Evolutionary conservation across 2,888 invertebrate genomes (phyloP).

Genomic region (Plagodis pulveraria): DNA sequence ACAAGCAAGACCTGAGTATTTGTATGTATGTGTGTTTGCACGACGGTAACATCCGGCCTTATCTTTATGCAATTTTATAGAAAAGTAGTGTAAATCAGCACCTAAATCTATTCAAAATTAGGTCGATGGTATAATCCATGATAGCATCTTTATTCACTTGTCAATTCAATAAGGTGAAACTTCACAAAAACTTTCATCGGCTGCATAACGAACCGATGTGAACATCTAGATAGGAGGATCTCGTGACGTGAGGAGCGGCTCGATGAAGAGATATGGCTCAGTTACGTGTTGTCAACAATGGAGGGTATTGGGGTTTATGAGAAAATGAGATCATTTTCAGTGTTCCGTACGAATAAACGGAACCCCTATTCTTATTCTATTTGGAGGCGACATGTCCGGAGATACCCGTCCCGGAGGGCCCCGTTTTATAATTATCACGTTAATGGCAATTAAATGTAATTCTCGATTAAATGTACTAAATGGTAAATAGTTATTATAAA

Average conservation of each 20-base stretch:
- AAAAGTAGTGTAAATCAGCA: too few species aligned
- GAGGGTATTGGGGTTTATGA: not conserved
- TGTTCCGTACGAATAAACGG: not conserved
- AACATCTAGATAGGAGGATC: constrained; percentile 7
- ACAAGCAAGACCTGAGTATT: too few species aligned
- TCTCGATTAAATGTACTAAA: too few species aligned
- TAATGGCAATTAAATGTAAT: too few species aligned
- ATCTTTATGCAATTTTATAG: too few species aligned
- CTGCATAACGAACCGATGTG: constrained; percentile 1
- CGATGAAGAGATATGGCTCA: constrained; percentile 2
- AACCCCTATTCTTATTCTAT: too few species aligned
- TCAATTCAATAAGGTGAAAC: constrained; percentile 1
- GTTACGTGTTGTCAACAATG: constrained; percentile 3
- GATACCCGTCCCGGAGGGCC: too few species aligned
- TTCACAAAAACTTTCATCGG: constrained; percentile 9
- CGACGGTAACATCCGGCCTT: too few species aligned
- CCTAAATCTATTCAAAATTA: not conserved
- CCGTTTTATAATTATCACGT: too few species aligned
- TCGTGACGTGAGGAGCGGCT: constrained; percentile 6
- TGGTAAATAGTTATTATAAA: too few species aligned
- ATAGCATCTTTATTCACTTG: constrained; percentile 13
- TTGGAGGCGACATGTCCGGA: too few species aligned
- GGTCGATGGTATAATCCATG: not conserved
- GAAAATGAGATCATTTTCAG: not conserved
- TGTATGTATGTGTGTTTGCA: too few species aligned